phyloP scores from a whole-genome alignment of 2,113 vertebrate genomes.

The Tetrax tetrax region DNA sequence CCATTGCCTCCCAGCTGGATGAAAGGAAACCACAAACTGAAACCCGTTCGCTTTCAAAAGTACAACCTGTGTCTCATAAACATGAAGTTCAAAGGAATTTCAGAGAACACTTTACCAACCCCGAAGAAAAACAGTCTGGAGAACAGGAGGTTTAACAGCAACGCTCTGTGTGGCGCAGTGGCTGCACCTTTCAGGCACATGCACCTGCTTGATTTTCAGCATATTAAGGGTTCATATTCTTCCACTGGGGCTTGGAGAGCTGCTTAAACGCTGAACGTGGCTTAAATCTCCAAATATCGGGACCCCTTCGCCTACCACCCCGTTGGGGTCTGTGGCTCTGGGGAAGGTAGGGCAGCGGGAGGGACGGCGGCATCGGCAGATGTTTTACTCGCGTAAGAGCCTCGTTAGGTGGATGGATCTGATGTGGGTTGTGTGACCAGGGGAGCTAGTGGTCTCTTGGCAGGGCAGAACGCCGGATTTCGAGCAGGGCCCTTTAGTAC shows the following conservation, averaged over 20 bases:
- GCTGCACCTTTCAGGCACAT: neutral
- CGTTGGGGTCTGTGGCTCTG: accelerated
- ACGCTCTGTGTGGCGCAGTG: neutral
- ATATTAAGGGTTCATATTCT: neutral
- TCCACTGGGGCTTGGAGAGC: neutral
- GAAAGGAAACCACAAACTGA: conserved; percentile 31
- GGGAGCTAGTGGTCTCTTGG: neutral
- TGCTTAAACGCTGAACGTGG: accelerated
- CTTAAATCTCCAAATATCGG: neutral
- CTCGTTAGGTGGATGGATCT: neutral
- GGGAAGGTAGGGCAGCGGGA: neutral
- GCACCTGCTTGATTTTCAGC: neutral
- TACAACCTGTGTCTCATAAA: neutral
- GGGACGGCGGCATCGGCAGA: neutral
- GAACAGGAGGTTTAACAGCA: neutral
- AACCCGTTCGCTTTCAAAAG: conserved; percentile 16
- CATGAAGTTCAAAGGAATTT: neutral
- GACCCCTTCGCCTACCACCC: accelerated
- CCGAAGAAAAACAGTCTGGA: neutral
- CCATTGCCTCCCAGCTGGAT: conserved; percentile 8
- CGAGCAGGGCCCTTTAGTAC: neutral
- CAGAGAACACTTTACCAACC: neutral
- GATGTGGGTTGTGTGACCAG: neutral
- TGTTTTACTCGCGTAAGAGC: accelerated
- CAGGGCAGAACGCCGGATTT: neutral